Percentiles rank a stretch among this genome's conserved stretches.
Conservation (phyloP, 2,797 vertebrate species). For the Choloepus didactylus region DNA sequence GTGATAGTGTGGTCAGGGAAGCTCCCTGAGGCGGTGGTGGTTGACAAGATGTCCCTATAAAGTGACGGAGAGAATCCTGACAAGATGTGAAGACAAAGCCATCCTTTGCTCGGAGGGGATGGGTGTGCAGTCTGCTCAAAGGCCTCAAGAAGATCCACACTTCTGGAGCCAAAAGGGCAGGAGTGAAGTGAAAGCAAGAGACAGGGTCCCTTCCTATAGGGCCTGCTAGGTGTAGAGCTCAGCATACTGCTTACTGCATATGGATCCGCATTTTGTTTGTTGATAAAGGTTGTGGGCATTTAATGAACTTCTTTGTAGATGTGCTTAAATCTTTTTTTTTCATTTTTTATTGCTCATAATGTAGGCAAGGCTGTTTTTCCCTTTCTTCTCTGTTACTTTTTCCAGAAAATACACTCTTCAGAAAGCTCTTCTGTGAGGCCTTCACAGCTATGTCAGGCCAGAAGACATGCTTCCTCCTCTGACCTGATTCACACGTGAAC, state of each 20-base stretch:
- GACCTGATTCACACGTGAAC: too few relatives aligned
- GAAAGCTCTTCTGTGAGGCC: neutral
- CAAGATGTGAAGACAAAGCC: neutral
- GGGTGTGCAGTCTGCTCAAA: neutral
- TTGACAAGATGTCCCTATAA: neutral
- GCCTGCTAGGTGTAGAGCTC: neutral
- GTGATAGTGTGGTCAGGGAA: neutral
- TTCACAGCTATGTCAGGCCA: neutral
- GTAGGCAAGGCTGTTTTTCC: neutral
- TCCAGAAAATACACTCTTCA: neutral
- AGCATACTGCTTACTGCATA: neutral
- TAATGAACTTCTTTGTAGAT: conserved; percentile 25
- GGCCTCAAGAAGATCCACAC: neutral
- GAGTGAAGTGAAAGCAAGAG: neutral
- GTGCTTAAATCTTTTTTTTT: neutral
- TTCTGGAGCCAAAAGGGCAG: neutral
- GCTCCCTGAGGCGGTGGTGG: neutral
- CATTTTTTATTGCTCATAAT: neutral
- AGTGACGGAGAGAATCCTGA: neutral
- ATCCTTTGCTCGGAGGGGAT: neutral
- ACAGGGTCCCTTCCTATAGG: neutral
- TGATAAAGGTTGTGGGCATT: neutral
- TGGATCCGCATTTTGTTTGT: neutral
- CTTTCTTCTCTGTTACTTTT: neutral
- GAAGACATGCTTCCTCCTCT: neutral